Base-by-base conservation (phyloP, 2,113 vertebrate species). In the Megaceryle maxima region DNA sequence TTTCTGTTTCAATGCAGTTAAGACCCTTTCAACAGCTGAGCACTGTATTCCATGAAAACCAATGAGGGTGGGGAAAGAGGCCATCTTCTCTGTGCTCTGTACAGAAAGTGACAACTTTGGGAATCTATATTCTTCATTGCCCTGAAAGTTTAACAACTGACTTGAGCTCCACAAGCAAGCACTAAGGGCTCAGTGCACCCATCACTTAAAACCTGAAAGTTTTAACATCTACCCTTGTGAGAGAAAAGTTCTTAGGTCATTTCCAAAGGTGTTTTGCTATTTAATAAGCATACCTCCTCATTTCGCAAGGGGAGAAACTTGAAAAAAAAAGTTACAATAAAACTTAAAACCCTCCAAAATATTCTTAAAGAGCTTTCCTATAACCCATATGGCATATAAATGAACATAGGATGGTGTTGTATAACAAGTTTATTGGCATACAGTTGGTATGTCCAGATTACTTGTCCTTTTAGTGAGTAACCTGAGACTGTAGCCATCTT, bases 371-470 rank as follows among this genome's bases (percentile, higher is more conserved):
- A 77, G 56, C 41, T 81, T 95, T 97, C 63, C 83, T 89, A 85
- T 44, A 96, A 46, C 70, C 83, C 95, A 91, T 83, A 87, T 48
- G 82, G 87, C 86, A 88, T 57, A 94, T 96, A 96, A 95, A 95
- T 41, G 76, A 95, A 90, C 79, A 82, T 39, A 75, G 76, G 62
- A 87, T 43, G 75, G 87, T 28, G 69, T 24, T 75, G 41, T 46
- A 33, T 73, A 95, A 88, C 83, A 57, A 83, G 37, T 96, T 96
- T 92, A 96, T 83, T 68, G 89, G 88, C 72, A 91, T n/a, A 39
- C 19, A 73, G 79, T 95, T 90, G 83, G 83, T 93, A 89, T 25
- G 50, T 67, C 62, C 82, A 77, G 57, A 92, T 93, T 96, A 89
- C 10, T 92, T 80, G 74, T 72, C 68, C 60, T 93, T 88, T 89